Conservation (phyloP, 2,113 vertebrate species). For the Nycticorax nycticorax region DNA sequence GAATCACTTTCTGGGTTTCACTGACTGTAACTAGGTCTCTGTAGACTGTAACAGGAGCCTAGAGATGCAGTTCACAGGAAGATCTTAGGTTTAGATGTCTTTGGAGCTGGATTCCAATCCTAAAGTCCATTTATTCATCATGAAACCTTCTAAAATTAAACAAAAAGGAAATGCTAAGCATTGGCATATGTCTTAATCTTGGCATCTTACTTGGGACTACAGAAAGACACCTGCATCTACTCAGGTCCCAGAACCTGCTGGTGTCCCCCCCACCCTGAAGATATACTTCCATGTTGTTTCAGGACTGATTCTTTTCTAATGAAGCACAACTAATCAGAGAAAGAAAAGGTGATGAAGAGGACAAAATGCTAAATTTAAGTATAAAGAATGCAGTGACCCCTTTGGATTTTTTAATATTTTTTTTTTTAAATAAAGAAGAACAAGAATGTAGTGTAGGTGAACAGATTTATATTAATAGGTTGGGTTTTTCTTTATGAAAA, state of each 20-base stretch:
- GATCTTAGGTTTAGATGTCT: not conserved
- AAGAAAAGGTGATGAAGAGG: not conserved
- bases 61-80: not conserved
- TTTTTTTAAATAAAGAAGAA: not conserved
- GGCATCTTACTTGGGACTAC: rapidly evolving
- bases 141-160: not conserved
- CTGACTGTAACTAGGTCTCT: not conserved
- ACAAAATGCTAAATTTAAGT: not conserved
- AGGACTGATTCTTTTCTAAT: not conserved
- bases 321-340: not conserved
- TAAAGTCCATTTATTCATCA: not conserved
- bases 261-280: rapidly evolving
- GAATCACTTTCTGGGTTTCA: not conserved
- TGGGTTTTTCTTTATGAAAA: not conserved
- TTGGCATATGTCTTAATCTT: not conserved
- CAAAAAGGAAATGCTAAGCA: not conserved
- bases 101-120: not conserved
- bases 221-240: not conserved
- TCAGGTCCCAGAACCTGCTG: not conserved
- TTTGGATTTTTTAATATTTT: not conserved
- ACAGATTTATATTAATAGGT: not conserved
- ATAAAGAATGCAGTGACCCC: not conserved
- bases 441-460: not conserved
- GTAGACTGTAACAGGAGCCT: not conserved
- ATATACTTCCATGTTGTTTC: not conserved